Evolutionary conservation across 2,797 vertebrate genomes (phyloP), one percentile per base, ranked within the genome.

Genomic region (Vespertilio murinus): DNA sequence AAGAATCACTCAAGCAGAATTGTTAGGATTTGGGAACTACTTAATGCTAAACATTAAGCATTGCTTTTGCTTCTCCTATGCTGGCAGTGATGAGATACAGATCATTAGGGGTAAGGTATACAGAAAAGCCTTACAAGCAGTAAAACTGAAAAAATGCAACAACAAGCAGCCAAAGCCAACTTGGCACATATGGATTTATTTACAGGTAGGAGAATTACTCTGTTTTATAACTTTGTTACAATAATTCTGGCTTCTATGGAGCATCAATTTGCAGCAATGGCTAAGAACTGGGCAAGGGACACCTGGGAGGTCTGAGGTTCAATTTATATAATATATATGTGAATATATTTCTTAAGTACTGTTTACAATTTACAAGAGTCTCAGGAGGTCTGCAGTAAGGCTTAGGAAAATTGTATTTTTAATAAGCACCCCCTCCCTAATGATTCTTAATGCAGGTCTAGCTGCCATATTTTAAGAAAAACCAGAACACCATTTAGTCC

Each of bases 391-490:
- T 74, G 16, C 42, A 86, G 23, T 86, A 20, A 6, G 5, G 38
- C 28, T 52, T n/a, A 74, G 71, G 5, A 94, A 91, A 91, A 82
- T 5, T 52, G 2, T 28, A 77, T 65, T 90, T 94, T 94, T 54
- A 93, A 88, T 77, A 89, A 70, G 30, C 38, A 71, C 2, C 0
- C 5, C 30, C 1, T 0, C 5, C 23, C 67, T 47, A 61, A 17
- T 83, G 16, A 78, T 87, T 93, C 42, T 89, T 90, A 75, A 92
- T 78, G 71, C 17, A 93, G n/a, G 56, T 92, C 38, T 20, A 71
- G 33, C 18, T 61, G 65, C 11, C 30, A 71, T 47, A 82, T 11
- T 80, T 56, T 65, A 38, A 94, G 40, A 85, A 89, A 84, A 94
- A 73, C 6, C 30, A 70, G 3, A 88, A 81, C 33, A 30, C 14